phyloP scores from a whole-genome alignment of 2,797 vertebrate species.

The Australoheros facetus region DNA sequence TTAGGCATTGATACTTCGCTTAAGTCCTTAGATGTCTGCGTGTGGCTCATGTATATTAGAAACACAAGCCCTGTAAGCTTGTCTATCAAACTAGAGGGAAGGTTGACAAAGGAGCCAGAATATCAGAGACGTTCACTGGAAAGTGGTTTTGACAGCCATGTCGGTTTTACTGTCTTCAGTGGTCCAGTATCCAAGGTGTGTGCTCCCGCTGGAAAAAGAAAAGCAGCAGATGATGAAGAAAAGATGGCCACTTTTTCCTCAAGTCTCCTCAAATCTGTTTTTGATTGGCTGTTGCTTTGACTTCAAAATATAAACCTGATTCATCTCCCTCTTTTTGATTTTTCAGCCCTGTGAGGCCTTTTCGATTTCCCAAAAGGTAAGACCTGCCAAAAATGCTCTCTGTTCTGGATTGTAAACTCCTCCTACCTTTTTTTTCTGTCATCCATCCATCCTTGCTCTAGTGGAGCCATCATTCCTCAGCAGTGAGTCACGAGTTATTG shows the following conservation, averaged over 20 bases:
- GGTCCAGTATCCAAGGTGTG: constrained; percentile 6
- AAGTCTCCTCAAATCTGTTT: constrained; percentile 41
- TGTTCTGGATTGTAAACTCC: constrained; percentile 39
- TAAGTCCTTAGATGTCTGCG: neutral
- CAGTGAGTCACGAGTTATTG: constrained; percentile 69
- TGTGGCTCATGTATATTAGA: constrained; percentile 12
- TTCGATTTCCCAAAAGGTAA: constrained; percentile 98
- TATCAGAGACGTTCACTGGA: neutral
- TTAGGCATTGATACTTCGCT: neutral
- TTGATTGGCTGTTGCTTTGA: constrained; percentile 60
- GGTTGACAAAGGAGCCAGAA: constrained; percentile 5
- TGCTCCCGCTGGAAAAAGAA: constrained; percentile 16
- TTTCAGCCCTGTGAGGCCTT: constrained; percentile 88
- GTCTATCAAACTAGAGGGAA: constrained; percentile 29
- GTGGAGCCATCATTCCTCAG: constrained; percentile 67
- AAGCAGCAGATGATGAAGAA: constrained; percentile 18
- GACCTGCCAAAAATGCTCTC: constrained; percentile 61
- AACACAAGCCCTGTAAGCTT: neutral
- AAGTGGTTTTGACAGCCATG: constrained; percentile 39
- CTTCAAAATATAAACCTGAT: constrained; percentile 64
- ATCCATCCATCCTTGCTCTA: constrained; percentile 62
- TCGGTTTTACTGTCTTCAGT: constrained; percentile 39
- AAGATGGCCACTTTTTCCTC: constrained; percentile 33
- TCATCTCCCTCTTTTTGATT: constrained; percentile 70
- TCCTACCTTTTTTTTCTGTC: constrained; percentile 37